These are phyloP conservation scores for Planococcus citri DNA, from an alignment of 1,140 invertebrate genomes.

Conservation along the genomic window DNA sequence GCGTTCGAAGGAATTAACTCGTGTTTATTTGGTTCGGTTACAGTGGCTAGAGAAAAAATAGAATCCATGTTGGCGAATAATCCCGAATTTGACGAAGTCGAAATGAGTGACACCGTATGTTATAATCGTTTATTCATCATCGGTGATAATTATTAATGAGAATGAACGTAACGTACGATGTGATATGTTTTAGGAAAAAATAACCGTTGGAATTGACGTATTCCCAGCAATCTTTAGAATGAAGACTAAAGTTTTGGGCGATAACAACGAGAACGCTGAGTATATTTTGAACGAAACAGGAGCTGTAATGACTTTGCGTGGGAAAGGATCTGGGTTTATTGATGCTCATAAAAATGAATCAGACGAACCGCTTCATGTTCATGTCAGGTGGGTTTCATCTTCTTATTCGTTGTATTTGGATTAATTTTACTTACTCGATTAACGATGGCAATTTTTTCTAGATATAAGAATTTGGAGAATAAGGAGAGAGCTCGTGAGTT, in stretches of 20 bases:
- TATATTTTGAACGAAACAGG: slow-evolving; percentile 66
- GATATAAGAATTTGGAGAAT: not conserved
- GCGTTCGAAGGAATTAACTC: too few relatives aligned
- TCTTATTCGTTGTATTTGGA: slow-evolving; percentile 22
- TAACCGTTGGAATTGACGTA: slow-evolving; percentile 63
- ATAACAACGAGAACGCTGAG: slow-evolving; percentile 55
- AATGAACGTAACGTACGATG: too few relatives aligned
- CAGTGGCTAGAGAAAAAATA: slow-evolving; percentile 47
- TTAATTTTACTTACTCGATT: not conserved
- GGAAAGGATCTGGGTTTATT: slow-evolving; percentile 50
- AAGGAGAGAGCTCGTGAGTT: not conserved
- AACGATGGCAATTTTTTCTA: not conserved
- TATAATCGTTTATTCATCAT: not conserved
- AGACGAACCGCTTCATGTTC: slow-evolving; percentile 64
- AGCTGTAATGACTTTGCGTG: slow-evolving; percentile 56
- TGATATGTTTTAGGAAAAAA: slow-evolving; percentile 44
- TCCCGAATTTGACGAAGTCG: not conserved
- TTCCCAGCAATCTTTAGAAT: slow-evolving; percentile 61
- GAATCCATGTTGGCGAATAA: slow-evolving; percentile 41
- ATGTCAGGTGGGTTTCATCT: slow-evolving; percentile 51
- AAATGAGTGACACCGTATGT: not conserved
- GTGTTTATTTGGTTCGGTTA: slow-evolving; percentile 27
- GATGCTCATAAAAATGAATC: slow-evolving; percentile 49
- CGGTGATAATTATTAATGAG: too few relatives aligned
- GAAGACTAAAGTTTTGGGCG: slow-evolving; percentile 55